These are phyloP conservation scores for Asarcornis scutulata DNA, from an alignment of 2,113 vertebrate species.

Conservation along the genomic window DNA sequence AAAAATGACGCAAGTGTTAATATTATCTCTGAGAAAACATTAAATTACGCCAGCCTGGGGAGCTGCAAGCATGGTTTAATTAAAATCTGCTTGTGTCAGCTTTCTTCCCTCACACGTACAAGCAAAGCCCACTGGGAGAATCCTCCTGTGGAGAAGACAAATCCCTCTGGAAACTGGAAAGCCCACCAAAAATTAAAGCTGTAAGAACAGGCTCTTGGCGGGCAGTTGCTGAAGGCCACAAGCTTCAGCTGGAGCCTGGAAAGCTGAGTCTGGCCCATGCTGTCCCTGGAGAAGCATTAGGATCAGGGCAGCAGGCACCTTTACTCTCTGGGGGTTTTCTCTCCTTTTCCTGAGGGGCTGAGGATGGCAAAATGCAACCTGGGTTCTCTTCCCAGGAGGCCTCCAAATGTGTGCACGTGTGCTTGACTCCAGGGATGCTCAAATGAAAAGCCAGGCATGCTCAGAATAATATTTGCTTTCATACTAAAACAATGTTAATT, in stretches of 20 bases:
- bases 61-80: conserved; percentile 51
- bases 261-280: background rate
- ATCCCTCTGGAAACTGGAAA: background rate
- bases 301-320: background rate
- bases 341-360: background rate
- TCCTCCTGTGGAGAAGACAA: conserved; percentile 3
- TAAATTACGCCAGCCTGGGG: conserved; percentile 23
- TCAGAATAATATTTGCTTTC: background rate
- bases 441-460: background rate
- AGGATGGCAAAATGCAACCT: background rate
- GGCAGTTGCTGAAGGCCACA: background rate
- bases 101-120: background rate
- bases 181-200: background rate
- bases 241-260: background rate
- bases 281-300: background rate
- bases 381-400: background rate
- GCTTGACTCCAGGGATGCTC: background rate
- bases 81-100: conserved; percentile 42
- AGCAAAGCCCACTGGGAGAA: background rate
- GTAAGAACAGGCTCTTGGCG: background rate
- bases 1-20: conserved; percentile 18
- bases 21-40: conserved; percentile 45
- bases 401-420: background rate
- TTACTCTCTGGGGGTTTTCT: background rate
- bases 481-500: background rate